These are phyloP conservation scores for Campopleginae sp. DNA, from an alignment of 2,888 invertebrate genomes.

Conservation along the genomic window DNA sequence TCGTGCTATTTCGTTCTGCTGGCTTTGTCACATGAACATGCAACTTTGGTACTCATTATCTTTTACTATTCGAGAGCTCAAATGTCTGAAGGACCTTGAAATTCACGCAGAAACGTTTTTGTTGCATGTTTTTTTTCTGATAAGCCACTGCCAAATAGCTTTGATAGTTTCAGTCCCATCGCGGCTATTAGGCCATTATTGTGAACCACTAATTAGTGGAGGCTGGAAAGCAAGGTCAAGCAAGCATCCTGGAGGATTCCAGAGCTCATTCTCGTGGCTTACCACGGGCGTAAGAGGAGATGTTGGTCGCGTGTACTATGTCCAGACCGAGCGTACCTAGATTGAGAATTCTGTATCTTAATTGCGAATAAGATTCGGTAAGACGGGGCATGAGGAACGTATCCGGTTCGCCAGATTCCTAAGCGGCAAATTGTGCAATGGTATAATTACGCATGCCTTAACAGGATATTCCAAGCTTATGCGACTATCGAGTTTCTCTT, in stretches of 20 bases:
- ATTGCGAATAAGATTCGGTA: slow-evolving; percentile 6
- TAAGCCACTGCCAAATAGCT: neutral
- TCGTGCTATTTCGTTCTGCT: slow-evolving; percentile 34
- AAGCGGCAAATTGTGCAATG: neutral
- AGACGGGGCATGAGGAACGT: neutral
- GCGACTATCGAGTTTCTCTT: neutral
- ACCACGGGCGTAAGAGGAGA: neutral
- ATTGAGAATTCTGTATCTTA: neutral
- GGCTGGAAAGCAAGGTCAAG: neutral
- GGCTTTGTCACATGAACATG: slow-evolving; percentile 24
- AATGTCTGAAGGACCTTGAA: neutral
- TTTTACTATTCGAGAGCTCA: neutral
- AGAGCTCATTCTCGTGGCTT: slow-evolving; percentile 1
- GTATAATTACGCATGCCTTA: neutral
- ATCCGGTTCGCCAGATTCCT: neutral
- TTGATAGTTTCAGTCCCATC: neutral
- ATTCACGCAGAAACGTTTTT: neutral
- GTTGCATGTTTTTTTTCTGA: neutral
- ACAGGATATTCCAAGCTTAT: neutral
- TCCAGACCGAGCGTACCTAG: neutral
- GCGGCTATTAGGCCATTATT: neutral
- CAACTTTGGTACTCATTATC: neutral
- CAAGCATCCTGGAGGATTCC: neutral
- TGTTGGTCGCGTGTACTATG: neutral
- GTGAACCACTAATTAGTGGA: slow-evolving; percentile 3